These are phyloP conservation scores for Hydrozoanthus gracilis DNA, from an alignment of 92 coral and sea anemone genomes.

Conservation along the genomic window DNA sequence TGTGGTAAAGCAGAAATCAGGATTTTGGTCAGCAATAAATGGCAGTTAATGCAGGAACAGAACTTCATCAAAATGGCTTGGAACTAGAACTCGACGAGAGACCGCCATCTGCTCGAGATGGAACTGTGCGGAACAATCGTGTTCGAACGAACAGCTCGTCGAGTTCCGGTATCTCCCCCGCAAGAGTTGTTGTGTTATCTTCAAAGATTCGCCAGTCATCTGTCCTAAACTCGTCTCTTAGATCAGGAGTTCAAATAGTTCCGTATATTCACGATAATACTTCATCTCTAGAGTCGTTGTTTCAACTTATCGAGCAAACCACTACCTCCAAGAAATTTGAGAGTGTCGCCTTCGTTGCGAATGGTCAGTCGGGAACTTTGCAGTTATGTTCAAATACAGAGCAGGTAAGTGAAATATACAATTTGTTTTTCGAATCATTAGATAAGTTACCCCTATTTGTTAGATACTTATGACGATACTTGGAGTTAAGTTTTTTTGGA, in stretches of 20 bases:
- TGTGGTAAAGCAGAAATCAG: neutral
- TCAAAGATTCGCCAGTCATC: conserved; percentile 96
- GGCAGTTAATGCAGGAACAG: conserved; percentile 40
- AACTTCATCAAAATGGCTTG: conserved; percentile 32
- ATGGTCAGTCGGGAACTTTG: conserved; percentile 89
- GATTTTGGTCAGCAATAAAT: conserved; percentile 9
- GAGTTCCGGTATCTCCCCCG: conserved; percentile 48
- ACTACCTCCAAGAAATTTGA: conserved; percentile 76
- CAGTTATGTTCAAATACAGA: conserved; percentile 78
- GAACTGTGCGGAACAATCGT: conserved; percentile 34
- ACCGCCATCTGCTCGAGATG: conserved; percentile 44
- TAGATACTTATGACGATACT: neutral
- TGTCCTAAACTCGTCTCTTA: conserved; percentile 75
- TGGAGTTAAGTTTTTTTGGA: neutral
- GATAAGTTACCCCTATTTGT: neutral
- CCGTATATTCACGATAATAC: conserved; percentile 85
- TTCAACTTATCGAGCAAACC: conserved; percentile 74
- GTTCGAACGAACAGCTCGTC: conserved; percentile 43
- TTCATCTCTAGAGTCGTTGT: conserved; percentile 72
- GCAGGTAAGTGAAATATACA: conserved; percentile 44
- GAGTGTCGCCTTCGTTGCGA: conserved; percentile 89
- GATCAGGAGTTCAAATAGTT: conserved; percentile 73
- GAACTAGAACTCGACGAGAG: conserved; percentile 26
- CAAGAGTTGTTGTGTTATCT: conserved; percentile 91
- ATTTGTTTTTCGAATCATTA: neutral